phyloP scores from a whole-genome alignment of 2,888 invertebrate genomes.

The Acrobasis suavella region DNA sequence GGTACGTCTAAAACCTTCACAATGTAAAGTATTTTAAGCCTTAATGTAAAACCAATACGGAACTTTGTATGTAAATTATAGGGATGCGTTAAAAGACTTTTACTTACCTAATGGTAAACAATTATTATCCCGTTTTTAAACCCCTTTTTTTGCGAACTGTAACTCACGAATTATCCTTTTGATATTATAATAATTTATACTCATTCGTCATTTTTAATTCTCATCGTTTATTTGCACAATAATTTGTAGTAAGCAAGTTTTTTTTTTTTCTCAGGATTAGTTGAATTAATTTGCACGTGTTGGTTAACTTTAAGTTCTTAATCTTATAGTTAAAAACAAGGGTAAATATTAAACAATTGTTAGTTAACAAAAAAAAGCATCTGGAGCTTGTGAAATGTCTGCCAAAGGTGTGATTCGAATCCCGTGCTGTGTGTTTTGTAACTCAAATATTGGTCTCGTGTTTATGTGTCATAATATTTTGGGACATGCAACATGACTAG shows the following conservation, averaged over 20 bases:
- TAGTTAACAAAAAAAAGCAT: conserved; percentile 2
- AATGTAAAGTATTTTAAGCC: not conserved
- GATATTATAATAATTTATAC: conserved; percentile 53
- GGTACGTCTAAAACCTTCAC: not conserved
- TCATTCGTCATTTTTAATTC: conserved; percentile 51
- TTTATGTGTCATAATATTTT: conserved; percentile 10
- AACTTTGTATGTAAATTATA: not conserved
- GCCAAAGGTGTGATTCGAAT: conserved; percentile 12
- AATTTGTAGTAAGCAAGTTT: conserved; percentile 2
- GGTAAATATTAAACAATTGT: not conserved
- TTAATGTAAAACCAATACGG: not conserved
- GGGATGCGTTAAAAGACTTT: not conserved
- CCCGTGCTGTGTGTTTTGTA: conserved; percentile 16
- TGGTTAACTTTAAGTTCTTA: not conserved
- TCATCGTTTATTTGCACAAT: conserved; percentile 53
- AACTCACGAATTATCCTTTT: conserved; percentile 31
- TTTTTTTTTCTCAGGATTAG: not conserved
- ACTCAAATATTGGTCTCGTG: conserved; percentile 18
- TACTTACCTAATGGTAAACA: conserved; percentile 1
- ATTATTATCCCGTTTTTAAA: conserved; percentile 13
- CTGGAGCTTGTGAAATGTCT: conserved; percentile 8
- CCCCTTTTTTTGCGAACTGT: conserved; percentile 29
- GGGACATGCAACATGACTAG: not conserved
- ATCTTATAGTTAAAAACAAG: not conserved
- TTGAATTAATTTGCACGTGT: conserved; percentile 3